Evolutionary conservation across 2,888 invertebrate species (phyloP), one percentile per base, ranked within the genome.

Genomic region (Aspidiotus rigidus): DNA sequence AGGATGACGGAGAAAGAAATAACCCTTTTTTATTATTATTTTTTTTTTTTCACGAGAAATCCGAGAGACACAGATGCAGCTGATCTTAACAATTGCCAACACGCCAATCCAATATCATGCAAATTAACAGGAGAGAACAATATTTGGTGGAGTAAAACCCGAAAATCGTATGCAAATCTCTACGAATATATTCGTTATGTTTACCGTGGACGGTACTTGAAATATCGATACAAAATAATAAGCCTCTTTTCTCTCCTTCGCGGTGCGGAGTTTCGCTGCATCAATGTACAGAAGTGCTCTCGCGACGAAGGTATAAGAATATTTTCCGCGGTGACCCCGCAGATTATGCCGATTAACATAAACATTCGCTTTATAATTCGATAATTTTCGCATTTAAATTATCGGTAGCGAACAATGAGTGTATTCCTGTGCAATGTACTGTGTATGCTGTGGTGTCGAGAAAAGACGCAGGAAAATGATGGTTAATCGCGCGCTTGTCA

Each of bases 71-170:
- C 67, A 67, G 67, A 67, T 67, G 67, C 67, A 67, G 67, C 67
- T 67, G 67, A 67, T 67, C 67, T 67, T 66, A 59, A 67, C 67
- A 67, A 67, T 67, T 67, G 67, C 67, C 67, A 67, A 67, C 67
- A 67, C 67, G 60, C 60, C 67, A 67, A 67, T 60, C 67, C 67
- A 67, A 67, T 67, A 67, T 67, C 60, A 67, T 67, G 67, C 67
- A 67, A 67, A 67, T 67, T 67, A 67, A 66, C 57, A 42, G 53
- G 59, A 39, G 42, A 42, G 59, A 16, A 67, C 59, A 67, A 60
- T 67, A 67, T 67, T 67, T 67, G 60, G 60, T 40, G 28, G 67
- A 49, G 60, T 59, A 67, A 67, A 66, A 60, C 59, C 59, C 57
- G 28, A 15, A 16, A 67, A 67, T 57, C 60, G 67, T 67, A 67